Evolutionary conservation across 2,797 vertebrate species (phyloP).

Genomic region (Tangara arthus): DNA sequence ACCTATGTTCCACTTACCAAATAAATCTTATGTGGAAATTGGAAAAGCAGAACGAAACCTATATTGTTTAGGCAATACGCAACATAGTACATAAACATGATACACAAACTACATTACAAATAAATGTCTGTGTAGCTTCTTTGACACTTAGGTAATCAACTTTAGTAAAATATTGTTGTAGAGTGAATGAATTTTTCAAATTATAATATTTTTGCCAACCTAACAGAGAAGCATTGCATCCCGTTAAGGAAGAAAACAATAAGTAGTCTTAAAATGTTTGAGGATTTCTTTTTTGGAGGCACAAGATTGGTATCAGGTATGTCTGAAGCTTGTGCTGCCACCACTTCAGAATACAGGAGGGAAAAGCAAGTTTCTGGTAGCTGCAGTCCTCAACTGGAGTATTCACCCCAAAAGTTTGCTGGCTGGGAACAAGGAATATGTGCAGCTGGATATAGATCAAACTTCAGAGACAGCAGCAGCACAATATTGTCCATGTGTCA

Average conservation of each 20-base stretch:
- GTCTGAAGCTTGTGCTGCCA: too few species aligned
- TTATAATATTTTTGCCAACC: not conserved
- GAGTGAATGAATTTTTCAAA: not conserved
- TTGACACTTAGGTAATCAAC: not conserved
- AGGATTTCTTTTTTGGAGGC: too few species aligned
- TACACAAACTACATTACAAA: not conserved
- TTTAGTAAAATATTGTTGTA: not conserved
- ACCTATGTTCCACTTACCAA: not conserved
- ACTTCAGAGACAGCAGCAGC: not conserved
- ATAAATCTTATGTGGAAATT: not conserved
- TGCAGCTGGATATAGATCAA: not conserved
- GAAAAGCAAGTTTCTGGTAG: not conserved
- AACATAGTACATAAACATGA: not conserved
- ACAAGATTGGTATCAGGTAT: too few species aligned
- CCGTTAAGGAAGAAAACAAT: too few species aligned
- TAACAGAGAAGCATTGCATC: not conserved
- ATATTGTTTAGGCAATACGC: not conserved
- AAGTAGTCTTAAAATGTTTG: too few species aligned
- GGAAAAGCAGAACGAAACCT: not conserved
- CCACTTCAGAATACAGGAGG: too few species aligned
- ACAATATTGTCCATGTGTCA: not conserved
- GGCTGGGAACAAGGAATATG: not conserved
- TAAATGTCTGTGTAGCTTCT: not conserved
- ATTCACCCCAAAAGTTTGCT: not conserved
- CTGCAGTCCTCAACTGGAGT: not conserved